Base-by-base conservation (phyloP, 2,113 vertebrate genomes). In the Prunella himalayana region DNA sequence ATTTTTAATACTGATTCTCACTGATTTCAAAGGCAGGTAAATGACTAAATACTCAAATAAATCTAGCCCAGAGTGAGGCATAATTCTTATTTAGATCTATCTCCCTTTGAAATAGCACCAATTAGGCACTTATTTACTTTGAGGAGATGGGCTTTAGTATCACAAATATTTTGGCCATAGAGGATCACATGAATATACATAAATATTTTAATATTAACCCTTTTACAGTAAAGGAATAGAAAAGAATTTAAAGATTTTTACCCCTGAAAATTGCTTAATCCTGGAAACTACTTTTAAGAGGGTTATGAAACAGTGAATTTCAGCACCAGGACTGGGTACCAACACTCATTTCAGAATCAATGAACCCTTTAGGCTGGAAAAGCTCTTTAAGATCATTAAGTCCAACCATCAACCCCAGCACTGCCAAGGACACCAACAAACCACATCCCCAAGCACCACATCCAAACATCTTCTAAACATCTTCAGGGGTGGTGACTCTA, bases 1-100 rank as follows among this genome's bases (percentile, higher is more conserved):
- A 60, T 71, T 93, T 91, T 79, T 44, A 69, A 84, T 78, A 91
- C 44, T 15, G 33, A 54, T 73, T 73, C 59, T 77, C 17, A 59
- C n/a, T 70, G 44, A 68, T 81, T 90, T 96, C 76, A 75, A 94
- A 94, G 53, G 49, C 59, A 86, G 37, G 56, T 73, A 81, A 95
- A 94, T 47, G 2, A 54, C 23, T 88, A 70, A 95, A 86, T 37
- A 51, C 3, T 31, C 6, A 23, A 63, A 72, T n/a, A 83, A 81
- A 90, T 73, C 45, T 63, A 59, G 50, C 35, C 50, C 72, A 63
- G 57, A 83, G 25, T 28, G 33, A 83, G 42, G 68, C 60, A 73
- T 66, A 88, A 63, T 78, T 86, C n/a, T 82, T 75, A 17, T 83
- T 79, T 73, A 78, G 37, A 17, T 60, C 44, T 82, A 16, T 24